These are phyloP conservation scores for Caenorhabditis virilis DNA, from an alignment of 2,888 invertebrate species.

Conservation along the genomic window DNA sequence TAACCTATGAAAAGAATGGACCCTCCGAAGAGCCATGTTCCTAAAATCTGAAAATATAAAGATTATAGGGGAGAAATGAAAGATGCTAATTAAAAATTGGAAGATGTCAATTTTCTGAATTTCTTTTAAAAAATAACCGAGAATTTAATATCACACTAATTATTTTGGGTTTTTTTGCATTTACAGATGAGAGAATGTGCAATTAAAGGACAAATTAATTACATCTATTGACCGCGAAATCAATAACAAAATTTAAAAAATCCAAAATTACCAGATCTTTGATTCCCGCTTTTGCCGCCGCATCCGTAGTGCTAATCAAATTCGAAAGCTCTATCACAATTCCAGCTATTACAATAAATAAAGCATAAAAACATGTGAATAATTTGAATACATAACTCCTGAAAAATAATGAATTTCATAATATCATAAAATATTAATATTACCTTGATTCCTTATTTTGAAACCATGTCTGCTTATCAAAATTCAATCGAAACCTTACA, in stretches of 20 bases:
- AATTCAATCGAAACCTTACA: constrained; percentile 14
- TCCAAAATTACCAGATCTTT: constrained; percentile 52
- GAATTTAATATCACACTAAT: too few species aligned
- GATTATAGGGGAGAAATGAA: too few species aligned
- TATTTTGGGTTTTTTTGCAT: too few species aligned
- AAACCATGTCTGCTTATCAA: constrained; percentile 15
- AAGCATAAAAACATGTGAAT: constrained; percentile 53
- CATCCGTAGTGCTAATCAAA: constrained; percentile 36
- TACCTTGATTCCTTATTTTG: constrained; percentile 24
- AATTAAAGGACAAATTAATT: too few species aligned
- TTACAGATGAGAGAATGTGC: too few species aligned
- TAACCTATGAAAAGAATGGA: constrained; percentile 48
- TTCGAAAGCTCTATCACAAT: constrained; percentile 52
- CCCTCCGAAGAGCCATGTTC: constrained; percentile 45
- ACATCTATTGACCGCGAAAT: too few species aligned
- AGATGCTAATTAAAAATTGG: too few species aligned
- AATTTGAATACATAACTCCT: constrained; percentile 39
- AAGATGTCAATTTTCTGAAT: too few species aligned
- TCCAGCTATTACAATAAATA: constrained; percentile 55
- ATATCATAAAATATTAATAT: background rate
- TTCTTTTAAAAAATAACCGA: too few species aligned
- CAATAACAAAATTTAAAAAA: too few species aligned
- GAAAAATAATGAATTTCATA: constrained; percentile 2
- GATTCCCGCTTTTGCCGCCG: constrained; percentile 20
- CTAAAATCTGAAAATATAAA: constrained; percentile 40